phyloP scores from a whole-genome alignment of 2,888 invertebrate genomes.

The Tridacna crocea region DNA sequence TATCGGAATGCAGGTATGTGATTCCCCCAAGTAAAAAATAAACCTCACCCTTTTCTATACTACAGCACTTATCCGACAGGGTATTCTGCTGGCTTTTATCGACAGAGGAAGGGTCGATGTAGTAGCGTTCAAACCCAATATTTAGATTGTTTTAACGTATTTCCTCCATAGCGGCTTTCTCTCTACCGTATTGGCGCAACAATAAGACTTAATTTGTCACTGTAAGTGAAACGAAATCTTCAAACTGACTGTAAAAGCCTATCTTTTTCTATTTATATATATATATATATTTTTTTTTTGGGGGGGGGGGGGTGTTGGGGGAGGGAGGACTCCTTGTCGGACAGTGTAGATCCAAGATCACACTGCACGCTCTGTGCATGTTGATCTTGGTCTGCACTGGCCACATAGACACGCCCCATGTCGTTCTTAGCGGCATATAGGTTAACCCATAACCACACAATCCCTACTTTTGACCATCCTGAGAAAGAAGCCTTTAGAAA shows the following conservation, averaged over 20 bases:
- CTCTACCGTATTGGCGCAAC: not conserved
- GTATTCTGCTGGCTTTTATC: not conserved
- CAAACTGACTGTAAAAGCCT: not conserved
- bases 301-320: too few species aligned
- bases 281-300: too few species aligned
- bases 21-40: slow-evolving; percentile 2
- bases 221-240: not conserved
- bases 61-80: not conserved
- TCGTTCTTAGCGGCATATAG: too few species aligned
- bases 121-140: not conserved
- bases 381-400: too few species aligned
- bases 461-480: too few species aligned
- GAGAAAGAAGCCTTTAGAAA: too few species aligned
- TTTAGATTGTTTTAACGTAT: not conserved
- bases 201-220: not conserved
- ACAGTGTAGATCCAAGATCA: too few species aligned
- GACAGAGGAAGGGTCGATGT: not conserved
- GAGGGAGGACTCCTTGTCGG: too few species aligned
- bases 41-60: not conserved
- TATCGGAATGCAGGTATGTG: slow-evolving; percentile 35
- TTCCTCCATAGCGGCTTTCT: not conserved
- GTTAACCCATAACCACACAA: too few species aligned
- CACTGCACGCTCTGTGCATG: too few species aligned
- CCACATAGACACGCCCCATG: too few species aligned
- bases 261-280: too few species aligned